Evolutionary conservation across 1,140 invertebrate species (phyloP), one percentile per base, ranked within the genome.

Genomic region (Ctenoplectra terminalis): DNA sequence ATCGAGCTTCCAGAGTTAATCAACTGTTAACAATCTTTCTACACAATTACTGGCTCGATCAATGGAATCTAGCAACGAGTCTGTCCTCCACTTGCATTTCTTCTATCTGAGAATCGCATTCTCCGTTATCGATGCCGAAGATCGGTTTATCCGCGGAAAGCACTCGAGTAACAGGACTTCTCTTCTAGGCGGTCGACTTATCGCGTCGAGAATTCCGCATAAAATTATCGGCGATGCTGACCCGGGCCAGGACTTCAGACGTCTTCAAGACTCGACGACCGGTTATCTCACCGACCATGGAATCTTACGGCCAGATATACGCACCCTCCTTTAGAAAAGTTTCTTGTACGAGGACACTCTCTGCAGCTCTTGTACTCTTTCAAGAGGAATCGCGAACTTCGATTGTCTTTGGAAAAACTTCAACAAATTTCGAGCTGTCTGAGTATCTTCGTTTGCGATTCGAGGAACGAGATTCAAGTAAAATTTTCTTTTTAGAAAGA

Each of bases 261-360:
- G 56, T 61, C 66, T 70, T 37, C 46, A 23, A 72, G 74, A 29
- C 8, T 9, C 31, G 43, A 6, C 40, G 26, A 48, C 11, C n/a
- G 17, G 17, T 72, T 79, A 72, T 79, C 69, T 40, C 26, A 9
- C 9, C 67, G 11, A 72, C 13, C 69, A 31, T 72, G 77, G 34
- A 63, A 80, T 72, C 29, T 61, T 73, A 52, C n/a, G 54, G 15
- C 9, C 37, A 78, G 75, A 69, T 60, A 77, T 50, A 66, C 23
- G 34, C 15, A 58, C 54, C 52, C 52, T 34, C n/a, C 48, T 23
- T 48, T 9, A 5, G 4, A n/a, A 17, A n/a, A 69, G 8, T 13
- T n/a, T 64, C 31, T 63, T 29, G 1, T 8, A 8, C 11, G 23
- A 54, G 15, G 29, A 0, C 3, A 9, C 8, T 29, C 20, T 1